Percentiles rank a stretch among this genome's conserved stretches.
These are phyloP conservation scores for Druceiella hillmani DNA, from an alignment of 2,888 invertebrate species.

Conservation along the genomic window DNA sequence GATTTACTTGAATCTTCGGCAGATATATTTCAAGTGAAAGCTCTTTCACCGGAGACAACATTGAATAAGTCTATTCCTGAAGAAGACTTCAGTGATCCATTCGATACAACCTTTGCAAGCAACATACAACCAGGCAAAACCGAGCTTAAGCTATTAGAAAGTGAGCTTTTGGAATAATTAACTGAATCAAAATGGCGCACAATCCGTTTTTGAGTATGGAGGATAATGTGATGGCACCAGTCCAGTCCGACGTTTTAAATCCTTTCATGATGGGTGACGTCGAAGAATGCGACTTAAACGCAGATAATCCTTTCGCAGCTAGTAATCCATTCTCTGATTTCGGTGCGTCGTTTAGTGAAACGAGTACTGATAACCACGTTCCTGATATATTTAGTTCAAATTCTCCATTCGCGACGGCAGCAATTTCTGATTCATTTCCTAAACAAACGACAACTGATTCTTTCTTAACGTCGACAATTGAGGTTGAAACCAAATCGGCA, in stretches of 20 bases:
- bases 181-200: conserved; percentile 53
- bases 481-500: conserved; percentile 16
- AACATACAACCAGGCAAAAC: conserved; percentile 70
- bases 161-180: conserved; percentile 53
- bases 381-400: conserved; percentile 42
- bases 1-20: conserved; percentile 46
- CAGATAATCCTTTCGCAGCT: conserved; percentile 68
- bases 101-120: conserved; percentile 76
- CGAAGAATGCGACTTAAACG: conserved; percentile 29
- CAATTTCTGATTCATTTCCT: too few relatives aligned
- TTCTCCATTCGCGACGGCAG: conserved; percentile 35
- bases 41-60: conserved; percentile 62
- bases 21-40: conserved; percentile 60
- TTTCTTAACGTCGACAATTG: conserved; percentile 22
- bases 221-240: conserved; percentile 54
- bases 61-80: conserved; percentile 29
- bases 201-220: conserved; percentile 78
- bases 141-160: conserved; percentile 72
- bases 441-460: conserved; percentile 32
- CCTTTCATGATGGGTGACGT: conserved; percentile 60
- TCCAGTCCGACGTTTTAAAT: conserved; percentile 53
- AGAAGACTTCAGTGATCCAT: conserved; percentile 64
- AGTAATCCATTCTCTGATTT: conserved; percentile 67
- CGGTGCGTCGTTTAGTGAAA: conserved; percentile 37
- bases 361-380: conserved; percentile 38